A percentile compares a stretch with the other conserved stretches of the same genome.
These are phyloP conservation scores for Chamaea fasciata DNA, from an alignment of 2,113 vertebrate genomes.

Conservation along the genomic window DNA sequence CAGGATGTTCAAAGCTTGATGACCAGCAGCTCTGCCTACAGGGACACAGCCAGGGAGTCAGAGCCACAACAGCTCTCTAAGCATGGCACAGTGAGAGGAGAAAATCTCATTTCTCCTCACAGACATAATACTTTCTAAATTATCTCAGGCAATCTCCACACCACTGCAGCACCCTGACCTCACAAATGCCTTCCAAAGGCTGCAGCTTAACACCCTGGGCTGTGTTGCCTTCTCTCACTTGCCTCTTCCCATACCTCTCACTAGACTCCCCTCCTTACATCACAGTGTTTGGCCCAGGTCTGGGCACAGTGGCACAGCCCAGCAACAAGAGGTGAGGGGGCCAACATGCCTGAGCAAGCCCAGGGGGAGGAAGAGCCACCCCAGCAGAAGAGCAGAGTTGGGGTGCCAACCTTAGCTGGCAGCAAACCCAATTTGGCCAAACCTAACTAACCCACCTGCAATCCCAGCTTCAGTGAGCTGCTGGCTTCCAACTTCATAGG, in stretches of 20 bases:
- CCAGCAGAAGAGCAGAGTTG: not conserved
- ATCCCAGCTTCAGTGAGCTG: not conserved
- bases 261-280: not conserved
- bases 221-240: accelerated
- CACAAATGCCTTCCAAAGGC: not conserved
- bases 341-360: accelerated
- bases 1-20: not conserved
- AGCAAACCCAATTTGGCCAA: not conserved
- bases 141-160: not conserved
- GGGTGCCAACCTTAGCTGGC: not conserved
- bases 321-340: not conserved
- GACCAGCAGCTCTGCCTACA: accelerated
- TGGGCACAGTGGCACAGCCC: not conserved
- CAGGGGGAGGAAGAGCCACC: accelerated
- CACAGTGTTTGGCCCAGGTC: accelerated
- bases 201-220: accelerated
- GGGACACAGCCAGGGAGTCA: not conserved
- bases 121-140: not conserved
- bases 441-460: not conserved
- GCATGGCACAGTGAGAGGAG: accelerated
- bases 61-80: not conserved
- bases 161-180: not conserved
- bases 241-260: not conserved
- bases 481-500: not conserved
- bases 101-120: not conserved